These are phyloP conservation scores for Oreamnos americanus DNA, from an alignment of 2,113 vertebrate species.

Conservation along the genomic window DNA sequence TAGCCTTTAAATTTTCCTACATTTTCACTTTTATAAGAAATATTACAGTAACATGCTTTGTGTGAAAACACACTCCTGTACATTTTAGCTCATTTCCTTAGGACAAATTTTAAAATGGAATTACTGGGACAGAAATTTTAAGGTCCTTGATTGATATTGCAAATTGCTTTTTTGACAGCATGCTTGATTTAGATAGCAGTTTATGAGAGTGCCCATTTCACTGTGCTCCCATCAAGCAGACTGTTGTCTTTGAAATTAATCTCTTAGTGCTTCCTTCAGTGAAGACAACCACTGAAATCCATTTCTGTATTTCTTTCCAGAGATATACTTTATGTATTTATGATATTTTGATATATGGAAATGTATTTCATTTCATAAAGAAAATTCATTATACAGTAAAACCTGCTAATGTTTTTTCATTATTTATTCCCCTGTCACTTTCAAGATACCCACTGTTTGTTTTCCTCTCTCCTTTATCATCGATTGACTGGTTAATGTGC, in stretches of 20 bases:
- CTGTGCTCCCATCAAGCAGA: not conserved
- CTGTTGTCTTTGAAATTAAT: not conserved
- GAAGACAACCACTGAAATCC: not conserved
- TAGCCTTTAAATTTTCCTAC: not conserved
- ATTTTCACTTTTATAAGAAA: constrained; percentile 24
- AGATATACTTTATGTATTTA: not conserved
- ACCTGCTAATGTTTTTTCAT: not conserved
- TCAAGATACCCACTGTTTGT: not conserved
- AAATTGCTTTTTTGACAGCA: not conserved
- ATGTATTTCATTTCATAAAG: not conserved
- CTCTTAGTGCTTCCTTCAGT: not conserved
- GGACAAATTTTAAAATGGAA: constrained; percentile 15
- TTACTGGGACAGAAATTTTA: not conserved
- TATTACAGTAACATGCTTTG: not conserved
- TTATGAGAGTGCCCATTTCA: not conserved
- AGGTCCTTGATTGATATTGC: not conserved
- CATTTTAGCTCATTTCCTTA: not conserved
- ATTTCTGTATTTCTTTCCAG: not conserved
- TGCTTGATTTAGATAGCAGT: not conserved
- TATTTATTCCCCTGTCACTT: not conserved
- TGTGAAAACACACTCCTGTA: not conserved
- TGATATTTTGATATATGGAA: not conserved
- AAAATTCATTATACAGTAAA: not conserved
- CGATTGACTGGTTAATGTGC: not conserved
- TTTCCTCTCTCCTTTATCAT: not conserved